These are phyloP conservation scores for Australoheros scitulus DNA, from an alignment of 2,113 vertebrate genomes.

Conservation along the genomic window DNA sequence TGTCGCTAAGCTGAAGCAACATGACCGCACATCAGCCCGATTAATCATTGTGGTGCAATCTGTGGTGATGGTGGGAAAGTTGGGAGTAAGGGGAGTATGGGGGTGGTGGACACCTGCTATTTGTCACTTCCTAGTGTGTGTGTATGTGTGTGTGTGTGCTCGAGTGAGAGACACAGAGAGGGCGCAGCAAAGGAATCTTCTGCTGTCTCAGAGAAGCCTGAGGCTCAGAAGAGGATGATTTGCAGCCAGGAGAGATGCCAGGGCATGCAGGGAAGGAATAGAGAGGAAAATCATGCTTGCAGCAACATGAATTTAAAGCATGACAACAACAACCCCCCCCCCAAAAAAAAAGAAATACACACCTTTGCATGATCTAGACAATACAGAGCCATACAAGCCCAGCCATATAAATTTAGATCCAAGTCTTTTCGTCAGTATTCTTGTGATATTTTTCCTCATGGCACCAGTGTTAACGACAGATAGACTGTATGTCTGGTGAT, in stretches of 20 bases:
- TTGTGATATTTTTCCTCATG: background rate
- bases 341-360: background rate
- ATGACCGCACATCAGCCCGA: conserved; percentile 33
- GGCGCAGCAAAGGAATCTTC: conserved; percentile 15
- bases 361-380: background rate
- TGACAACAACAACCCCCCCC: background rate
- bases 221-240: conserved; percentile 29
- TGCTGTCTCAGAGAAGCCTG: background rate
- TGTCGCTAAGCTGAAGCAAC: background rate
- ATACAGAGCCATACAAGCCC: background rate
- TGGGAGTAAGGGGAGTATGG: background rate
- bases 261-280: background rate
- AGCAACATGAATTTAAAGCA: background rate
- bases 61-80: conserved; percentile 12
- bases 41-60: conserved; percentile 30
- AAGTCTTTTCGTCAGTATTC: background rate
- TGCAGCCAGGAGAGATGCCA: conserved; percentile 6
- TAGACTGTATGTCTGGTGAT: background rate
- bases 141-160: conserved; percentile 3
- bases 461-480: background rate
- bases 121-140: conserved; percentile 26
- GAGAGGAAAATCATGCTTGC: background rate
- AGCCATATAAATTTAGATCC: background rate
- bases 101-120: conserved; percentile 31
- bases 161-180: background rate